These are phyloP conservation scores for Euspilapteryx auroguttella DNA, from an alignment of 2,888 invertebrate genomes.

Conservation along the genomic window DNA sequence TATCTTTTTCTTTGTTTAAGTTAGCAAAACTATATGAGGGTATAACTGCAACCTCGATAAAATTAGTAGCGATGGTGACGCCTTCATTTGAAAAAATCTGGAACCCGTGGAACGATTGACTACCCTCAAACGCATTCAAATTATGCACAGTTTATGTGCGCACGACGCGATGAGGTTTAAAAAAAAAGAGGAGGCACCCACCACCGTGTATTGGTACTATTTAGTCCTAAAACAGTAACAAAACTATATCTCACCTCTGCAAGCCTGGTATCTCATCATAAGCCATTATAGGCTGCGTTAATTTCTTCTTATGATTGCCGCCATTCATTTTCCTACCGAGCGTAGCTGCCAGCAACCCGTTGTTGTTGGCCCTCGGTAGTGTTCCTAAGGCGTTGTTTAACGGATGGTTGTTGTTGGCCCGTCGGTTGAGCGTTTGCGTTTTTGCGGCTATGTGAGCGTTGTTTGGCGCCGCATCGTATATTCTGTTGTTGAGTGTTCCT, in stretches of 20 bases:
- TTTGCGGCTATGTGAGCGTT: conserved; percentile 31
- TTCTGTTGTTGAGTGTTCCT: conserved; percentile 31
- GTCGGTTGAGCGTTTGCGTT: conserved; percentile 43
- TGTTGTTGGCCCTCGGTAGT: conserved; percentile 39
- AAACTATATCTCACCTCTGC: conserved; percentile 24
- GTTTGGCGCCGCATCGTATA: conserved; percentile 26
- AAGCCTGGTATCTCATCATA: conserved; percentile 64
- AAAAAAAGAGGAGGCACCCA: too few relatives aligned
- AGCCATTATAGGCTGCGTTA: conserved; percentile 53
- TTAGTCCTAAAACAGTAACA: too few relatives aligned
- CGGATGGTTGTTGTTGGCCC: conserved; percentile 31
- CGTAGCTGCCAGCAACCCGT: conserved; percentile 35
- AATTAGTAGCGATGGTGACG: not conserved
- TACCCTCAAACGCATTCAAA: not conserved
- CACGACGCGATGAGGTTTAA: too few relatives aligned
- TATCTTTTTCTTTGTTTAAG: too few relatives aligned
- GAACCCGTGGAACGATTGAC: not conserved
- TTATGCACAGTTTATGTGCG: too few relatives aligned
- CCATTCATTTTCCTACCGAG: conserved; percentile 55
- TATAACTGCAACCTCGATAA: too few relatives aligned
- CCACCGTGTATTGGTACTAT: too few relatives aligned
- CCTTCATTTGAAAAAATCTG: not conserved
- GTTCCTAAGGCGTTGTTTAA: conserved; percentile 48
- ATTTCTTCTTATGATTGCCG: conserved; percentile 53
- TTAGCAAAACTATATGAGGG: too few relatives aligned